These are phyloP conservation scores for Aeoliscus strigatus DNA, from an alignment of 2,797 vertebrate genomes.

Conservation along the genomic window DNA sequence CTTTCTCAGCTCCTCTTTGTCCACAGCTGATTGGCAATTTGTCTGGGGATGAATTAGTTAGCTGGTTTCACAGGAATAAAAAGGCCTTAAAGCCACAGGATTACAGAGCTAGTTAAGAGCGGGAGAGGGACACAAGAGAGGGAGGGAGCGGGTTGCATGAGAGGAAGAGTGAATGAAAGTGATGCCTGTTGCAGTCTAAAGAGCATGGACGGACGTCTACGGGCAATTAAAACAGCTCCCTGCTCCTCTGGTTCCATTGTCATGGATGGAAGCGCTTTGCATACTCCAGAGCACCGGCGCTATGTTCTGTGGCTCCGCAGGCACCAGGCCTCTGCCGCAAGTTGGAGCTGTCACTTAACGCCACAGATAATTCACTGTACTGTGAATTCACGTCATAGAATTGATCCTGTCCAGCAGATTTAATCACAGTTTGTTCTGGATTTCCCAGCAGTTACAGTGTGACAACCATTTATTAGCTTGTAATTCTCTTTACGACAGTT, in stretches of 20 bases:
- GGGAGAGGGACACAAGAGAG: slow-evolving; percentile 29
- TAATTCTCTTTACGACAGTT: too few relatives aligned
- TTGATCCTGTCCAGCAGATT: too few relatives aligned
- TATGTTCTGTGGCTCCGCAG: slow-evolving; percentile 24
- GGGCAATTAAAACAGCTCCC: slow-evolving; percentile 60
- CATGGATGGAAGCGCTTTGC: slow-evolving; percentile 19
- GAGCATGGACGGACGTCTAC: slow-evolving; percentile 38
- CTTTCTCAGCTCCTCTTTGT: slow-evolving; percentile 67
- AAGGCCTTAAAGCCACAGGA: slow-evolving; percentile 61
- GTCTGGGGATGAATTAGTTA: slow-evolving; percentile 71
- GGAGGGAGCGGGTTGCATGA: slow-evolving; percentile 21
- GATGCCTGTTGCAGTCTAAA: slow-evolving; percentile 42
- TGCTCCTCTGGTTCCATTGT: slow-evolving; percentile 45
- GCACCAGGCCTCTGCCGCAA: too few relatives aligned
- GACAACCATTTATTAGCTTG: too few relatives aligned
- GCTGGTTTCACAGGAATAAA: slow-evolving; percentile 65
- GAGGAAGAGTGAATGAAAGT: slow-evolving; percentile 48
- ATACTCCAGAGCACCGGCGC: slow-evolving; percentile 27
- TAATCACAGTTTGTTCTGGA: too few relatives aligned
- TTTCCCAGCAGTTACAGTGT: too few relatives aligned
- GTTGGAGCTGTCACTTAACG: too few relatives aligned
- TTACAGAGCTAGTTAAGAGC: slow-evolving; percentile 58
- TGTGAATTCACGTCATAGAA: too few relatives aligned
- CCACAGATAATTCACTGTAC: too few relatives aligned
- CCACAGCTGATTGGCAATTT: slow-evolving; percentile 73